Evolutionary conservation across 2,113 vertebrate genomes (phyloP).

Genomic region (Thunnus thynnus): DNA sequence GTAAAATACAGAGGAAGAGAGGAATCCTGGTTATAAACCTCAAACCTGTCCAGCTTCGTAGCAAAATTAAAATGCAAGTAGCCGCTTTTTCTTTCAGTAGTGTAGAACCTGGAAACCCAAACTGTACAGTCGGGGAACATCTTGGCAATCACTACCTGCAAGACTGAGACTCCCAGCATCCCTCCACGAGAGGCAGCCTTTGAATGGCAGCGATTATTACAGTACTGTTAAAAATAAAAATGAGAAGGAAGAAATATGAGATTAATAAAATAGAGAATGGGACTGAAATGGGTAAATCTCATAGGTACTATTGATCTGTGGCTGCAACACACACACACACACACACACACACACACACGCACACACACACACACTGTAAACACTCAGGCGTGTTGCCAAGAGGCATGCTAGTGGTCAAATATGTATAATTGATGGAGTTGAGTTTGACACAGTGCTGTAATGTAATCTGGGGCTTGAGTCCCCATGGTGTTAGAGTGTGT

Average conservation of each 20-base stretch:
- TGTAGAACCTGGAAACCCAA: neutral
- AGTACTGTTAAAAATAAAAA: conserved; percentile 42
- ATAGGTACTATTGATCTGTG: conserved; percentile 68
- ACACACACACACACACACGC: conserved; percentile 16
- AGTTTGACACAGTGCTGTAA: conserved; percentile 72
- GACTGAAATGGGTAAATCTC: conserved; percentile 45
- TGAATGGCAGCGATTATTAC: conserved; percentile 38
- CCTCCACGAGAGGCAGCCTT: conserved; percentile 12
- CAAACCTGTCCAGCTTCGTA: neutral
- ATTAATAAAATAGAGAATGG: conserved; percentile 45
- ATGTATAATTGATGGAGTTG: conserved; percentile 79
- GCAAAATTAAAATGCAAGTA: conserved; percentile 20
- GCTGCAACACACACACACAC: conserved; percentile 36
- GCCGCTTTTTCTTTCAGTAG: neutral
- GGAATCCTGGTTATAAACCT: neutral
- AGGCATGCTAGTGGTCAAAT: conserved; percentile 64
- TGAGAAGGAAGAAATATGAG: conserved; percentile 31
- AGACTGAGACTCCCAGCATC: conserved; percentile 2
- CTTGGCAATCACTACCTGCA: conserved; percentile 1
- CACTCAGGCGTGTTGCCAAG: conserved; percentile 49
- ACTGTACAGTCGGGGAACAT: conserved; percentile 30
- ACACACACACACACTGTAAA: conserved; percentile 21
- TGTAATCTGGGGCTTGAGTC: conserved; percentile 71
- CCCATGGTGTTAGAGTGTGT: conserved; percentile 33
- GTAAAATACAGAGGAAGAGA: neutral